Conservation (phyloP, 2,113 vertebrate species). For the Stegastes partitus region DNA sequence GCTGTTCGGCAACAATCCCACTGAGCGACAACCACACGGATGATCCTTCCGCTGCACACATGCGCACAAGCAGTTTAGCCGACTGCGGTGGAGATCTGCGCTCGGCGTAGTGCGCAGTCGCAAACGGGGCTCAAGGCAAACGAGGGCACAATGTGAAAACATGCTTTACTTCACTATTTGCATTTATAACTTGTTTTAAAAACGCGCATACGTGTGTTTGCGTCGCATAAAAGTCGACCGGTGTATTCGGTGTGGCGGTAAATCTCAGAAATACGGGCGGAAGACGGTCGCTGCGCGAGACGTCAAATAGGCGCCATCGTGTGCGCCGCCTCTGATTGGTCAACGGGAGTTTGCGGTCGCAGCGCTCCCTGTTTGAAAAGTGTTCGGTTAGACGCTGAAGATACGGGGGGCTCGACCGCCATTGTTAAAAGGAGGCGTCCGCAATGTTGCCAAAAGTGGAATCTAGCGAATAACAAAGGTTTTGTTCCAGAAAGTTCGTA, state of each 20-base stretch:
- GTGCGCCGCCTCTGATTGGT: slow-evolving; percentile 59
- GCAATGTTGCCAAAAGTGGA: slow-evolving; percentile 19
- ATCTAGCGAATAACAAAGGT: not conserved
- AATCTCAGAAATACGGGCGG: not conserved
- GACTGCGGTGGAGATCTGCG: slow-evolving; percentile 31
- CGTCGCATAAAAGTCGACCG: rapidly evolving
- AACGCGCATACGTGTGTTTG: rapidly evolving
- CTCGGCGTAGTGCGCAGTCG: not conserved
- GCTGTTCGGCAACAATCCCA: not conserved
- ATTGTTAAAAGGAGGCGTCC: slow-evolving; percentile 47
- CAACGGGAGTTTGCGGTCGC: slow-evolving; percentile 46
- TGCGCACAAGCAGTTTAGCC: rapidly evolving
- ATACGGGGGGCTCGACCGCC: not conserved
- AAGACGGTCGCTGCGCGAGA: not conserved
- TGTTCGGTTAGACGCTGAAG: slow-evolving; percentile 36
- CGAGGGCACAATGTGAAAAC: not conserved
- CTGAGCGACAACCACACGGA: slow-evolving; percentile 39
- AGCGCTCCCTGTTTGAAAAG: slow-evolving; percentile 69
- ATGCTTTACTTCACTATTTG: not conserved
- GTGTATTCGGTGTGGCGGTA: rapidly evolving
- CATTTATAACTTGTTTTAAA: not conserved
- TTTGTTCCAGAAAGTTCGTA: rapidly evolving
- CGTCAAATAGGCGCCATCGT: slow-evolving; percentile 41
- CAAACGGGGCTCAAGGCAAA: rapidly evolving
- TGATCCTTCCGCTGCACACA: rapidly evolving